Evolutionary conservation across 2,888 invertebrate species (phyloP), one percentile per base, ranked within the genome.

Genomic region (Ellobium chinense): DNA sequence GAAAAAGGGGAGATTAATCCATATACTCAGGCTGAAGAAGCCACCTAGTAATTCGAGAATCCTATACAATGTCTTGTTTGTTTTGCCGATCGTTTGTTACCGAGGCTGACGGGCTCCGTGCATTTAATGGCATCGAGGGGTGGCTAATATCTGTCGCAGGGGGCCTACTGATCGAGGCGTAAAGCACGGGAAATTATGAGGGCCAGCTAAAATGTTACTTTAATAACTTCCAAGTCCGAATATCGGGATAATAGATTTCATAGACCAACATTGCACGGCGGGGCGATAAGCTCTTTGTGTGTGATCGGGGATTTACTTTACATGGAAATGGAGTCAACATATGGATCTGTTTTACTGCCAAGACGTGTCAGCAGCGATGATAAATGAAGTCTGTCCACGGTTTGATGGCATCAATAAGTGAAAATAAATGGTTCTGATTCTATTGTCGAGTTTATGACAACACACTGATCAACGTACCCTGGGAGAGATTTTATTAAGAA

Each of bases 51-150:
- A 69, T 69, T 69, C 46, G 69, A 69, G 46, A 69, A 69, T 54
- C 69, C 69, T 7, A 69, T 54, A 46, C 54, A 54, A 69, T 69
- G 46, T 54, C 21, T 7, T 54, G 69, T 54, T 69, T 69, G 46
- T 54, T 69, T 69, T 54, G 29, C 29, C 46, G 46, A 29, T 69
- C 69, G 54, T 69, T 69, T 69, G 69, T 69, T 69, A 69, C 31
- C 31, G 1, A 29, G 46, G 54, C 46, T 68, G 29, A 21, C 54
- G 14, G 54, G 46, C 18, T 29, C 27, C 46, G 4, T 9, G 54
- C 54, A 69, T 27, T n/a, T 69, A 5, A 31, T 69, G 54, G 27
- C 69, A 69, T 37, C 4, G 24, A 46, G 24, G 46, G n/a, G 31
- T 69, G 54, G 46, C 69, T 14, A 69, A 54, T 69, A 69, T 69